Evolutionary conservation across 2,113 vertebrate species (phyloP), one percentile per base, ranked within the genome.

Genomic region (Aplodontia rufa): DNA sequence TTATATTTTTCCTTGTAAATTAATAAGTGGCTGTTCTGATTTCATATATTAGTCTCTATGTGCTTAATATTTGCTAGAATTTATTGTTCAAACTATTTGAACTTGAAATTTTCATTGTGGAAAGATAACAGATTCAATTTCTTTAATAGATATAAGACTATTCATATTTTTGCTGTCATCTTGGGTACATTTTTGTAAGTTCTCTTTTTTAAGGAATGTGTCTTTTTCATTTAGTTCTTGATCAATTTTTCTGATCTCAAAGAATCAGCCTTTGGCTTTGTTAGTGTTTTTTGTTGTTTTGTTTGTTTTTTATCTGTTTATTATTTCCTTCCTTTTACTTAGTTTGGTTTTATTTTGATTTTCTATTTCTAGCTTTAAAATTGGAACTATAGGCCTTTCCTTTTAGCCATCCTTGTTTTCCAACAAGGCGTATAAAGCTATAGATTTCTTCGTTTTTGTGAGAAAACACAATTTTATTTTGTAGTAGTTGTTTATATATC

Each of bases 341-440:
- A 72, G 42, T 89, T 92, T 87, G 42, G 6, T 93, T 93, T 96
- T 92, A 74, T 72, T 93, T 86, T 88, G 45, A 64, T 81, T 32
- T 83, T 92, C 14, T 60, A 26, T 86, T 96, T 94, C 55, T 88
- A 37, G 35, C 78, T 92, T 66, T 90, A 42, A 93, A 79, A n/a
- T 91, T 93, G 26, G 30, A 87, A 93, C 68, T 32, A 51, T 53
- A 71, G 19, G 9, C 79, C 60, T 45, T 92, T 53, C 32, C 93
- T 92, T 91, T 95, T 83, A 78, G 49, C 28, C 64, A 95, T 92
- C 64, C 26, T 76, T 96, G 55, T 87, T 95, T 96, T 92, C 68
- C 37, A 87, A 11, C 37, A 32, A 85, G 91, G 47, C 14, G 64
- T 66, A 49, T 90, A 75, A 91, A 49, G 9, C 30, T 91, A 3